Base-by-base conservation (phyloP, 2,888 invertebrate species). In the Brachyptera risi region DNA sequence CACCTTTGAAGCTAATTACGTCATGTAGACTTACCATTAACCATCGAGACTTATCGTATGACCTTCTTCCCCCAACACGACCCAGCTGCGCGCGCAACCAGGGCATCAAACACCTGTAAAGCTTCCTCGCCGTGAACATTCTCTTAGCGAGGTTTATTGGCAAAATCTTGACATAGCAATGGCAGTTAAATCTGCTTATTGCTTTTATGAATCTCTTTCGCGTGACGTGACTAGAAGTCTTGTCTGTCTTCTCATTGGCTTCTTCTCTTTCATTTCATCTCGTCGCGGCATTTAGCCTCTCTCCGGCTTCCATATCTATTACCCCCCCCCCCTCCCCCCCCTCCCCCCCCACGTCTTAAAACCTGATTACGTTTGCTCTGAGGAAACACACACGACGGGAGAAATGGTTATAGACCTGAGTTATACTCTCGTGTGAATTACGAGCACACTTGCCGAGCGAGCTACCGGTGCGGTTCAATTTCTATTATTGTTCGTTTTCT, bases 211-310 rank as follows among this genome's bases (percentile, higher is more conserved):
- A 61, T 61, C 61, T 58, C 37, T 58, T 27, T 27, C n/a, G 26
- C 13, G 31, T 61, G 61, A 61, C 61, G 61, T 61, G 61, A 58
- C 61, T 42, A 13, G 58, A 56, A 57, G 51, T n/a, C n/a, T n/a
- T 61, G 61, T 61, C 61, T 61, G 58, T 61, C 61, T 61, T 40
- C 61, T 58, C 58, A 61, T 61, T 61, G 61, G 58, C 58, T 50
- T 51, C 42, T 40, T 59, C 49, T 26, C 49, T 37, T 11, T 13
- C 35, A 56, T 35, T 35, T 44, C 56, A 40, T 47, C 24, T 47
- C 35, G 49, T 38, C 58, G 19, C 37, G 42, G 54, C 58, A 15
- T 58, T 58, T 58, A 47, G 58, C 17, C 37, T 37, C 26, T 49
- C n/a, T n/a, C n/a, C n/a, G n/a, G n/a, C n/a, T 47, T 31, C 27